Evolutionary conservation across 2,888 invertebrate species (phyloP).

Genomic region (Sinohyriopsis cumingii): DNA sequence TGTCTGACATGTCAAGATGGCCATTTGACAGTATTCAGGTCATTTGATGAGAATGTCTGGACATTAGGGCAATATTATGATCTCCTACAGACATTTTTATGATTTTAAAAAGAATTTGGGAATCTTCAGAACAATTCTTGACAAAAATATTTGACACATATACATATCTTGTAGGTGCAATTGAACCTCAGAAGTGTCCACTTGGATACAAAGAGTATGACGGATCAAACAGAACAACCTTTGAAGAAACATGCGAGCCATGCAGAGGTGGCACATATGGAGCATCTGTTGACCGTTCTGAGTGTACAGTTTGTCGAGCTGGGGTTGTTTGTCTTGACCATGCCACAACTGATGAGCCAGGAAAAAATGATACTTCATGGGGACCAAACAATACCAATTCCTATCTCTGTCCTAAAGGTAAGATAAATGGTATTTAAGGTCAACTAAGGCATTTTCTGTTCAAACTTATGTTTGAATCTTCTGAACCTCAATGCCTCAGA

Average conservation of each 20-base stretch:
- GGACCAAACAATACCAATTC: slow-evolving; percentile 63
- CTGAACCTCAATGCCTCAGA: too few species aligned
- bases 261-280: slow-evolving; percentile 67
- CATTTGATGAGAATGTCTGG: too few species aligned
- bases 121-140: too few species aligned
- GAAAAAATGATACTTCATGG: slow-evolving; percentile 55
- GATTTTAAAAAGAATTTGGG: too few species aligned
- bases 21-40: too few species aligned
- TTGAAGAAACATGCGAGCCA: slow-evolving; percentile 66
- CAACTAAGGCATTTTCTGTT: too few species aligned
- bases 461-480: too few species aligned
- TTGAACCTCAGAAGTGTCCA: slow-evolving; percentile 66
- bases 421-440: neutral
- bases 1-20: too few species aligned
- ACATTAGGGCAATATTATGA: too few species aligned
- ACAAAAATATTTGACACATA: too few species aligned
- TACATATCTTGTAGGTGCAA: slow-evolving; percentile 55
- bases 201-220: slow-evolving; percentile 65
- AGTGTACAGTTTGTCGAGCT: slow-evolving; percentile 64
- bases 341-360: slow-evolving; percentile 64
- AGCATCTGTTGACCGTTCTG: slow-evolving; percentile 54
- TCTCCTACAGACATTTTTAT: too few species aligned
- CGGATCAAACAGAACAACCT: slow-evolving; percentile 56
- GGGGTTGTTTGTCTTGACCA: slow-evolving; percentile 65
- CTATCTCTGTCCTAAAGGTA: slow-evolving; percentile 66